Base-by-base conservation (phyloP, 1,140 invertebrate species). In the Sycophila sp. region DNA sequence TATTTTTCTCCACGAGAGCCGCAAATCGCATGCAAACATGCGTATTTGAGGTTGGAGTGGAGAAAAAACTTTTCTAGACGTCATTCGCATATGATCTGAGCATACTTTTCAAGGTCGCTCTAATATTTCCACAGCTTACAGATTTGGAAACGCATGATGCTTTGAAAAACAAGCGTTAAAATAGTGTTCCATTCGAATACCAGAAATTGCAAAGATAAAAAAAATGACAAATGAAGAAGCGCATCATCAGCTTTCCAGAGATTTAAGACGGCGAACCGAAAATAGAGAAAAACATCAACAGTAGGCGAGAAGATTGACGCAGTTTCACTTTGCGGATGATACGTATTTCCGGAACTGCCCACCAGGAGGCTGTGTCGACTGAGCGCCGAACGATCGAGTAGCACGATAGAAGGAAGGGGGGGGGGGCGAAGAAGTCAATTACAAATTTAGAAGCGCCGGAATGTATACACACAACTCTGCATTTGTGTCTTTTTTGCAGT, bases 311-410 rank as follows among this genome's bases (percentile, higher is more conserved):
- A n/a, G 32, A 69, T 75, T 75, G 76, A 71, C 72, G 71, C 73
- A 77, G 73, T 70, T 78, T 67, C 40, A 49, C 19, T 28, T 60
- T 17, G 24, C 40, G n/a, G n/a, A n/a, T n/a, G n/a, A n/a, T n/a
- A n/a, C 7, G 17, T 72, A 71, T 65, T 77, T 80, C 74, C 77
- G 73, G 75, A 71, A 47, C 74, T 72, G 73, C 47, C 73, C 73
- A 74, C 72, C 24, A 73, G 67, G 70, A 40, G 72, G 64, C 68
- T 15, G 38, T 62, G 55, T 71, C 74, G 73, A 26, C 51, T 40
- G 15, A 60, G 24, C 45, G 63, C 70, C 51, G 2, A 59, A 11
- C 26, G 24, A 38, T 38, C 55, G 19, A 10, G 26, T 7, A 26
- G n/a, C n/a, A n/a, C n/a, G n/a, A n/a, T n/a, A n/a, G n/a, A n/a